Percentiles rank a stretch among this genome's conserved stretches.
Evolutionary conservation across 2,888 invertebrate species (phyloP).

Genomic region (Archips xylosteana): DNA sequence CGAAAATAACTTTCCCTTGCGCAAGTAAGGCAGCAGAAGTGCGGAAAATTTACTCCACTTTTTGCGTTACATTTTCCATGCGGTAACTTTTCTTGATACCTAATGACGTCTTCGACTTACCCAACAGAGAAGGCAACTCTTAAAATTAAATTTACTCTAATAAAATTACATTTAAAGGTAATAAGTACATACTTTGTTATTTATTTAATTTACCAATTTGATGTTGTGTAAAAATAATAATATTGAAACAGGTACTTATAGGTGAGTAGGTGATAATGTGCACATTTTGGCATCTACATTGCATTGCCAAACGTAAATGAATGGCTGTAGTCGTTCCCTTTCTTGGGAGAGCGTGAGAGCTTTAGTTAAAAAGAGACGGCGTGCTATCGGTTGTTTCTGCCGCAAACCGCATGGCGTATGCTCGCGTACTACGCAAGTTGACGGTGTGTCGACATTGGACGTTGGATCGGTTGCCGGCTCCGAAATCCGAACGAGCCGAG

Average conservation of each 20-base stretch:
- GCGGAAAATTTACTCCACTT: neutral
- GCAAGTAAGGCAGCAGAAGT: neutral
- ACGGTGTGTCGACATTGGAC: slow-evolving; percentile 85
- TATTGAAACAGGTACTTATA: slow-evolving; percentile 31
- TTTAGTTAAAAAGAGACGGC: slow-evolving; percentile 65
- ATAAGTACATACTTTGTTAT: slow-evolving; percentile 12
- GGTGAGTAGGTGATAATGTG: slow-evolving; percentile 39
- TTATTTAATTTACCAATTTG: slow-evolving; percentile 10
- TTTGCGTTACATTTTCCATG: neutral
- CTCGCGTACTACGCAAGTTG: slow-evolving; percentile 84
- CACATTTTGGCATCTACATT: slow-evolving; percentile 49
- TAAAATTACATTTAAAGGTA: neutral
- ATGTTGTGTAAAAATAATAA: slow-evolving; percentile 31
- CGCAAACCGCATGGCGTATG: slow-evolving; percentile 73
- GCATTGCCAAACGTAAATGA: slow-evolving; percentile 82
- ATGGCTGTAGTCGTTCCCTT: slow-evolving; percentile 70
- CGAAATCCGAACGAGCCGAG: slow-evolving; percentile 68
- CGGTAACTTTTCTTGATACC: neutral
- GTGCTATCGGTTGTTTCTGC: slow-evolving; percentile 50
- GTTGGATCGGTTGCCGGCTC: slow-evolving; percentile 81
- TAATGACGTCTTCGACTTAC: neutral
- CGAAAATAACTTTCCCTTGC: neutral
- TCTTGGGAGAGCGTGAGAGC: slow-evolving; percentile 48
- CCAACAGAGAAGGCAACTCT: slow-evolving; percentile 10
- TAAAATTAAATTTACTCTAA: neutral